Conservation (phyloP, 2,113 vertebrate species). For the Protobothrops flavoviridis region DNA sequence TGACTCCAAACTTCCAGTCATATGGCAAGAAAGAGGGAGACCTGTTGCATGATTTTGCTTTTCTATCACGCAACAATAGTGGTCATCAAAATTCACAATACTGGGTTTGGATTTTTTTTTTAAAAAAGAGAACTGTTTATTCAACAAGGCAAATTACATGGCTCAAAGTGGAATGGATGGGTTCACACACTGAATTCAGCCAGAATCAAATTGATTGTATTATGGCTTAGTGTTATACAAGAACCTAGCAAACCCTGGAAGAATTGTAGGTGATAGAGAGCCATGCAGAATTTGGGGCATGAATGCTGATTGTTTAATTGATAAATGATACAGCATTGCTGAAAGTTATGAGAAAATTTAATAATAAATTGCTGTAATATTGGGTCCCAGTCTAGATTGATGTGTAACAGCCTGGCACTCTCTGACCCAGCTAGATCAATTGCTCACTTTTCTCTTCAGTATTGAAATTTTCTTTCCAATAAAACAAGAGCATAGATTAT, state of each 20-base stretch:
- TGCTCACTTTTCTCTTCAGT: not conserved
- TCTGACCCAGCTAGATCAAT: not conserved
- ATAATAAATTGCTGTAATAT: not conserved
- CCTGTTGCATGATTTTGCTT: not conserved
- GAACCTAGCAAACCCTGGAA: not conserved
- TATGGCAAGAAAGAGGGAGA: not conserved
- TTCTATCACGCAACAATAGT: not conserved
- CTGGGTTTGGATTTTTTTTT: not conserved
- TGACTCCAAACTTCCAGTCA: not conserved
- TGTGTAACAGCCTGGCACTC: not conserved
- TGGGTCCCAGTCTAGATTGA: not conserved
- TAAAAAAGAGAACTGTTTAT: not conserved
- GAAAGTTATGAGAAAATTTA: not conserved
- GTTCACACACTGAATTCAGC: not conserved
- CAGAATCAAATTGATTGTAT: not conserved
- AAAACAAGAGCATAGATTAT: not conserved
- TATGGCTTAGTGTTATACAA: not conserved
- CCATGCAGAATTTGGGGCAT: slow-evolving; percentile 1
- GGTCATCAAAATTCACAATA: not conserved
- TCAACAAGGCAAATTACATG: not conserved
- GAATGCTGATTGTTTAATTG: slow-evolving; percentile 31
- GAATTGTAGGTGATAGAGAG: not conserved
- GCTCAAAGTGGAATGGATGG: not conserved
- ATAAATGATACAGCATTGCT: not conserved
- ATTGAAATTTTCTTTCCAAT: not conserved